A percentile compares a stretch with the other conserved stretches of the same genome.
Evolutionary conservation across 2,113 vertebrate species (phyloP).

Genomic region (Leiothrix lutea): DNA sequence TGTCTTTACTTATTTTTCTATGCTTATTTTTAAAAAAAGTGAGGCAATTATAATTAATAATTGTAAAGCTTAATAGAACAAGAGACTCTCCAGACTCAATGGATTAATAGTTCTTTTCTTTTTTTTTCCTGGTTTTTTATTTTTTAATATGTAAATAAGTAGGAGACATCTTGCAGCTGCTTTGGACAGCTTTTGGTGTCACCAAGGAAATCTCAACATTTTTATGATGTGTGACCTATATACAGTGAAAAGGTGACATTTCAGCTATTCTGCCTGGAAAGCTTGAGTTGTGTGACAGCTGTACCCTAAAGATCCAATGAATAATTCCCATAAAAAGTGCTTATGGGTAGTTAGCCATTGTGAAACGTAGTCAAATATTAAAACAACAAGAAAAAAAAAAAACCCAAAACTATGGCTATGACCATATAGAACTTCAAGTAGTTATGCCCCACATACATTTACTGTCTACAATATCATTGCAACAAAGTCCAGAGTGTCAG

Average conservation of each 20-base stretch:
- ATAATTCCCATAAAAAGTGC: not conserved
- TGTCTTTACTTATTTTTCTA: not conserved
- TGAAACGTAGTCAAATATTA: not conserved
- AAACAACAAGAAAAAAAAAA: not conserved
- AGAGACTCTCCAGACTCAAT: not conserved
- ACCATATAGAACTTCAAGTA: not conserved
- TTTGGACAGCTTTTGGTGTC: conserved; percentile 47
- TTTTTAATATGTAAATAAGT: conserved; percentile 33
- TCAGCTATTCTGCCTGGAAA: not conserved
- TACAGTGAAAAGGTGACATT: not conserved
- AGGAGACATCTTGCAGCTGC: not conserved
- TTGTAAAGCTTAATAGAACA: not conserved
- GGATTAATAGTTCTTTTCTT: conserved; percentile 5
- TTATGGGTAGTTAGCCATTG: not conserved
- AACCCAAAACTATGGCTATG: rapidly evolving
- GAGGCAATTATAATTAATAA: conserved; percentile 40
- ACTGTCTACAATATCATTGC: not conserved
- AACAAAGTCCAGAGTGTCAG: not conserved
- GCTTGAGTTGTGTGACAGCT: not conserved
- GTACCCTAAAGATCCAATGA: not conserved
- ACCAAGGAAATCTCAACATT: not conserved
- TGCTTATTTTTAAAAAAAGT: not conserved
- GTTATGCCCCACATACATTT: not conserved
- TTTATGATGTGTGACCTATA: not conserved
- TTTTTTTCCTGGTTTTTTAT: not conserved